Evolutionary conservation across 2,888 invertebrate species (phyloP).

Genomic region (Heliconius hortense): DNA sequence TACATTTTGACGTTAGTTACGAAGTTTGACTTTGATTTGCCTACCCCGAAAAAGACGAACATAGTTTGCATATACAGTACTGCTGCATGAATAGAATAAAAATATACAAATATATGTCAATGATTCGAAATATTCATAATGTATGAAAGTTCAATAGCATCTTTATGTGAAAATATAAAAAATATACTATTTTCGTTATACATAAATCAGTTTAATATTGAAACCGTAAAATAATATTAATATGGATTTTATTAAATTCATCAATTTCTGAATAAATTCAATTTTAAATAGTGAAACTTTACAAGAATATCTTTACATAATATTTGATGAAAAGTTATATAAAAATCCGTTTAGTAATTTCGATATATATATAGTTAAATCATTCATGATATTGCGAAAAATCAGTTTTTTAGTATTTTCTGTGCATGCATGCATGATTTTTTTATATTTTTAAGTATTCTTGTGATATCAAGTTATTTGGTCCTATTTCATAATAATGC

Average conservation of each 20-base stretch:
- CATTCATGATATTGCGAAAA: not conserved
- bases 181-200: no score
- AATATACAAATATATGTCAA: slow-evolving; percentile 1
- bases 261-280: not conserved
- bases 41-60: slow-evolving; percentile 13
- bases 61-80: not conserved
- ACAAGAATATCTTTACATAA: not conserved
- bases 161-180: no score
- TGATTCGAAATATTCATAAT: slow-evolving; percentile 6
- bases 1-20: no score
- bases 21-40: slow-evolving; percentile 4
- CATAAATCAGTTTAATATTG: not conserved
- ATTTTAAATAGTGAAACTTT: not conserved
- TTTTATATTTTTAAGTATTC: no score
- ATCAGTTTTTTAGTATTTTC: not conserved
- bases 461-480: no score
- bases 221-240: not conserved
- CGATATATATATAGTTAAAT: not conserved
- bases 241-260: not conserved
- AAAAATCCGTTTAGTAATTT: not conserved
- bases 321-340: not conserved
- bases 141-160: no score
- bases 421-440: not conserved
- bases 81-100: not conserved
- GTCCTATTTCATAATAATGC: no score